These are phyloP conservation scores for Leucopsar rothschildi DNA, from an alignment of 2,113 vertebrate species.

Conservation along the genomic window DNA sequence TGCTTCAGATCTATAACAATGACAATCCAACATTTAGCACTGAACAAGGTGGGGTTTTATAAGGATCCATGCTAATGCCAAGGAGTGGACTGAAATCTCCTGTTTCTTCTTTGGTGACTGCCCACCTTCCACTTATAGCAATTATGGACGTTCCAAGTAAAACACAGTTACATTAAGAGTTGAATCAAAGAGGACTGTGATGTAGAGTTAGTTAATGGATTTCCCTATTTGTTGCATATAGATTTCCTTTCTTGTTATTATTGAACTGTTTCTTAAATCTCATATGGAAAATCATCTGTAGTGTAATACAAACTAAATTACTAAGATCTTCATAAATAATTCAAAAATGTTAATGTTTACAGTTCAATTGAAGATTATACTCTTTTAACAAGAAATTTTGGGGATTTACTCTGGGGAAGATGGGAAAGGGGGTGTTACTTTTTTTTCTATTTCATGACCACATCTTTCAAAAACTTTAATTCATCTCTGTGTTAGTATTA, in stretches of 20 bases:
- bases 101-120: not conserved
- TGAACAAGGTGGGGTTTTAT: not conserved
- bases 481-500: not conserved
- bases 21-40: not conserved
- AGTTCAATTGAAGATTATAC: not conserved
- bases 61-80: not conserved
- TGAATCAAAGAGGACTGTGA: not conserved
- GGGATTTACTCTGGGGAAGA: not conserved
- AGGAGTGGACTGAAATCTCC: not conserved
- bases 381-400: not conserved
- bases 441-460: not conserved
- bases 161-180: not conserved
- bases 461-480: not conserved
- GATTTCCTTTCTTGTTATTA: not conserved
- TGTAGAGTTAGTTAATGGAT: not conserved
- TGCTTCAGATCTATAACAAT: not conserved
- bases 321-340: not conserved
- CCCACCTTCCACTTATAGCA: not conserved
- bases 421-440: not conserved
- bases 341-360: not conserved
- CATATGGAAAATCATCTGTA: not conserved
- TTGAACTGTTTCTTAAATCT: not conserved
- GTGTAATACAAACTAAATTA: not conserved
- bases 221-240: not conserved
- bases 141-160: not conserved